Percentiles rank a stretch among this genome's conserved stretches.
phyloP scores from a whole-genome alignment of 2,113 vertebrate species.

The Tachysurus fulvidraco region DNA sequence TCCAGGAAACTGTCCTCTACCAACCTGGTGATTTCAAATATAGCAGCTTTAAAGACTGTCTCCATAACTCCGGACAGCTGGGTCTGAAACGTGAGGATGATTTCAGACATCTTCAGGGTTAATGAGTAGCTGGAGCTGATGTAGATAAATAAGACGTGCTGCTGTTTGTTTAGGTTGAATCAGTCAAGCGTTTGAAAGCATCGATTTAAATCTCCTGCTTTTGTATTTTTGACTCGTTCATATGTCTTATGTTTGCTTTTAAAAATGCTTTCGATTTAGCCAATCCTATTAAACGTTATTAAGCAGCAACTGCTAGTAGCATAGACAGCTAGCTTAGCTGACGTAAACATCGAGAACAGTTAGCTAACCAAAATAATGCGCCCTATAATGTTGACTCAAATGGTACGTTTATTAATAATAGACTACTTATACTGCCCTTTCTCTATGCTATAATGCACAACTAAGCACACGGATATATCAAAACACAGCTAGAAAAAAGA shows the following conservation, averaged over 20 bases:
- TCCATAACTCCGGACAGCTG: constrained; percentile 79
- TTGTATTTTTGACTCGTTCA: neutral
- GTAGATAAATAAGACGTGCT: neutral
- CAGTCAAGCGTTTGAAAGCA: neutral
- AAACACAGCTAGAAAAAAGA: neutral
- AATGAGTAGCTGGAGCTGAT: neutral
- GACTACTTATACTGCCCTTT: neutral
- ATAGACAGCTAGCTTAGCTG: constrained; percentile 6
- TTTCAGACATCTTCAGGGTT: constrained; percentile 63
- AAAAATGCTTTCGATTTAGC: neutral
- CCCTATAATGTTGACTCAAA: neutral
- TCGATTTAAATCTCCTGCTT: neutral
- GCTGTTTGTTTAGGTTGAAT: neutral
- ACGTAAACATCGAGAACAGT: neutral
- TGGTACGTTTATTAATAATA: neutral
- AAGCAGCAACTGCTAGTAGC: neutral
- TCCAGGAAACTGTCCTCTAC: constrained; percentile 76
- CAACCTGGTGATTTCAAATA: constrained; percentile 76
- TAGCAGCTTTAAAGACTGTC: constrained; percentile 78
- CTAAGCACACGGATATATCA: neutral
- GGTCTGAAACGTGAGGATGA: constrained; percentile 71
- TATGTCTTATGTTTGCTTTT: neutral
- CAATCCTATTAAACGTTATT: neutral
- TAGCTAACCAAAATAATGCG: neutral
- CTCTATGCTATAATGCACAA: neutral